phyloP scores from a whole-genome alignment of 1,140 invertebrate species.

The Centruroides sculpturatus region DNA sequence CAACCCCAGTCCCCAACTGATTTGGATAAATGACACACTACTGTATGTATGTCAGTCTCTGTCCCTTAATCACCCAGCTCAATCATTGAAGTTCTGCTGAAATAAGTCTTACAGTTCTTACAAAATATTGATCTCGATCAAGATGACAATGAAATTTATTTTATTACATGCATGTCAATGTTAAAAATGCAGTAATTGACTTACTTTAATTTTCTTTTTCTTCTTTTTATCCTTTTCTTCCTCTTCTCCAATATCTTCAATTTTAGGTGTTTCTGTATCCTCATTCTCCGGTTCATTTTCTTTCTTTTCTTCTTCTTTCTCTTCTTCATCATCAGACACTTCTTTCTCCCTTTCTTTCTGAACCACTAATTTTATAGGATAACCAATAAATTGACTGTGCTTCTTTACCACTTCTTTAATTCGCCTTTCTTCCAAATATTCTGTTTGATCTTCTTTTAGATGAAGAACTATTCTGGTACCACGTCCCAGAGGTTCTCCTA shows the following conservation, averaged over 20 bases:
- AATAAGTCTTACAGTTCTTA: too few species aligned
- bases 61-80: too few species aligned
- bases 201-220: slow-evolving; percentile 91
- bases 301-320: slow-evolving; percentile 48
- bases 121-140: too few species aligned
- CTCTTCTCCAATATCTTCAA: slow-evolving; percentile 75
- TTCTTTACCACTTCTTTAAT: slow-evolving; percentile 98
- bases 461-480: slow-evolving; percentile 79
- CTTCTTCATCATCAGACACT: slow-evolving; percentile 71
- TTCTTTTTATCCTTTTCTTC: slow-evolving; percentile 79
- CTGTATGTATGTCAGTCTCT: too few species aligned
- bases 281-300: slow-evolving; percentile 45
- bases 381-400: slow-evolving; percentile 98
- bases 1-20: too few species aligned
- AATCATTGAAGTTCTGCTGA: too few species aligned
- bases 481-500: slow-evolving; percentile 54
- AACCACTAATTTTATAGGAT: slow-evolving; percentile 88
- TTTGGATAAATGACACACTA: too few species aligned
- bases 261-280: slow-evolving; percentile 56
- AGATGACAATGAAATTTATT: slow-evolving; percentile 23
- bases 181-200: slow-evolving; percentile 84
- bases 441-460: slow-evolving; percentile 82
- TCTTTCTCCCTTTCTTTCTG: slow-evolving; percentile 94
- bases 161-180: slow-evolving; percentile 65
- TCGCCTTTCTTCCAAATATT: slow-evolving; percentile 81